phyloP scores from a whole-genome alignment of 2,888 invertebrate genomes.

The Euplagia quadripunctaria region DNA sequence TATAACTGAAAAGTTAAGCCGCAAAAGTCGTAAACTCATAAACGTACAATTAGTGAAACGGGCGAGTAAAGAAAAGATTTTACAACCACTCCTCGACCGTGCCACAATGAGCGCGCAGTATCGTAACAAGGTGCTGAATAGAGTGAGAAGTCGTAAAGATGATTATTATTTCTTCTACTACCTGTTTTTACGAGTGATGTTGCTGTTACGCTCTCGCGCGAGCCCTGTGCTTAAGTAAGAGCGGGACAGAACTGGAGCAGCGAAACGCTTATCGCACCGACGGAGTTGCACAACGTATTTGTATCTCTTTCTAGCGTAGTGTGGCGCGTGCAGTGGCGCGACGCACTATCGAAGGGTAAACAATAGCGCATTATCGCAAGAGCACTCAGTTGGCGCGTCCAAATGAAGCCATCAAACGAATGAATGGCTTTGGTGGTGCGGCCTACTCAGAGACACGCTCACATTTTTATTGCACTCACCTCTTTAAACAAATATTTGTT shows the following conservation, averaged over 20 bases:
- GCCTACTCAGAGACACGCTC: conserved; percentile 79
- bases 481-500: conserved; percentile 82
- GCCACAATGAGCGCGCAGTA: conserved; percentile 86
- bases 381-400: conserved; percentile 83
- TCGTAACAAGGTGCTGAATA: conserved; percentile 88
- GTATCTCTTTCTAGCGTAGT: conserved; percentile 77
- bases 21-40: conserved; percentile 86
- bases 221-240: conserved; percentile 58
- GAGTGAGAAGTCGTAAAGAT: conserved; percentile 89
- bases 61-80: conserved; percentile 87
- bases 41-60: conserved; percentile 87
- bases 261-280: conserved; percentile 67
- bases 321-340: conserved; percentile 82
- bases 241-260: conserved; percentile 70
- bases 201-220: conserved; percentile 73
- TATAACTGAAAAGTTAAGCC: conserved; percentile 82
- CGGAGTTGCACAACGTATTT: conserved; percentile 65
- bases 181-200: conserved; percentile 86
- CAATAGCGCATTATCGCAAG: conserved; percentile 86
- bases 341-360: conserved; percentile 87
- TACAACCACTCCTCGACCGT: conserved; percentile 85
- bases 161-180: conserved; percentile 89
- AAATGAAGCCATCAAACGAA: conserved; percentile 87
- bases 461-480: conserved; percentile 84
- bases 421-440: conserved; percentile 82